phyloP scores from a whole-genome alignment of 2,797 vertebrate genomes.

The Dermochelys coriacea region DNA sequence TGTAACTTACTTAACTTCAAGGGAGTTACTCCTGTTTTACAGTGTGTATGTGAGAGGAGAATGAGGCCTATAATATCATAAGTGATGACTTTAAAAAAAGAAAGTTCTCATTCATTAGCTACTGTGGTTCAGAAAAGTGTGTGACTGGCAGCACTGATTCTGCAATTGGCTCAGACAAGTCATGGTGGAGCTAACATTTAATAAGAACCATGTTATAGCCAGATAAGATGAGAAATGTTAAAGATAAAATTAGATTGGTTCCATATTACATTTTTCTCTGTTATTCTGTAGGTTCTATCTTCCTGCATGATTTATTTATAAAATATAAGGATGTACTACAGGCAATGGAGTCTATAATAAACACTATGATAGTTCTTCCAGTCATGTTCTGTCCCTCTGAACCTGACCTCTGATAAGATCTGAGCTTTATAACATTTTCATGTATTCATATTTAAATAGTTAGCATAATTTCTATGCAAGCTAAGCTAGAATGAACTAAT shows the following conservation, averaged over 20 bases:
- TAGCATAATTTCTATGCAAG: background rate
- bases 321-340: background rate
- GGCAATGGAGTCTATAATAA: background rate
- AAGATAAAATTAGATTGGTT: constrained; percentile 1
- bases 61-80: background rate
- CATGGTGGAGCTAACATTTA: background rate
- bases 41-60: background rate
- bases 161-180: background rate
- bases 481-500: constrained; percentile 5
- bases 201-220: background rate
- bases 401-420: background rate
- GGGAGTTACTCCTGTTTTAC: background rate
- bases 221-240: background rate
- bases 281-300: background rate
- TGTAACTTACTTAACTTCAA: background rate
- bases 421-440: background rate
- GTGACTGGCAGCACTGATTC: background rate
- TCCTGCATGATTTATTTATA: background rate
- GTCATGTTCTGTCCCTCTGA: background rate
- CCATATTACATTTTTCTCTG: background rate
- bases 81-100: background rate
- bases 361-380: background rate
- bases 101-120: background rate
- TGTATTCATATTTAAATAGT: background rate
- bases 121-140: background rate